phyloP scores from a whole-genome alignment of 2,797 vertebrate species.

The Spinus pinus region DNA sequence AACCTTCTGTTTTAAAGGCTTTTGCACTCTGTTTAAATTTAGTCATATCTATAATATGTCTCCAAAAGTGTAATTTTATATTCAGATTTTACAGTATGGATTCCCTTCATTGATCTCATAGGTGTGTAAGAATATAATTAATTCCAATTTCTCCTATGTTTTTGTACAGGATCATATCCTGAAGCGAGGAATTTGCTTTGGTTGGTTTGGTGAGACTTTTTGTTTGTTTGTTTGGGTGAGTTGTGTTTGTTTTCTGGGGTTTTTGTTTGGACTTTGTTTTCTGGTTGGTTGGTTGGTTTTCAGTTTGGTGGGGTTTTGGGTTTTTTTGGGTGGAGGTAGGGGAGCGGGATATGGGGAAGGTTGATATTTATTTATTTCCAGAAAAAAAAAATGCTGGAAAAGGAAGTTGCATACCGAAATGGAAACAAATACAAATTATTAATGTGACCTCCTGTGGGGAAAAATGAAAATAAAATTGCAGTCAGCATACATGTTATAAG shows the following conservation, averaged over 20 bases:
- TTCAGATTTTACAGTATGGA: background rate
- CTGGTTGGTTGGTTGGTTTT: background rate
- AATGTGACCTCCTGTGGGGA: background rate
- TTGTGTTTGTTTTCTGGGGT: background rate
- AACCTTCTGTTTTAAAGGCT: background rate
- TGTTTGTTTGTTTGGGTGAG: background rate
- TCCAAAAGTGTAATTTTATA: background rate
- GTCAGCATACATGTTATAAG: background rate
- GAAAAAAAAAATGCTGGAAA: background rate
- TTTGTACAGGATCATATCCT: background rate
- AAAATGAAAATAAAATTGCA: background rate
- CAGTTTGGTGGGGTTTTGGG: background rate
- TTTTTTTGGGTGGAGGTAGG: too few species aligned
- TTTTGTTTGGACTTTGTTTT: background rate
- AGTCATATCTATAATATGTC: background rate
- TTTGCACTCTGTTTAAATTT: background rate
- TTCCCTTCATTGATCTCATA: background rate
- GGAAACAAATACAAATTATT: background rate
- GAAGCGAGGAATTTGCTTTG: accelerated
- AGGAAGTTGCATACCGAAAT: background rate
- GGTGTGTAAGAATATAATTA: background rate
- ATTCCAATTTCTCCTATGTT: background rate
- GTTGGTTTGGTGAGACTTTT: background rate
- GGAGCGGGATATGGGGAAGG: accelerated
- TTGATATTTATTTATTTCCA: background rate